Evolutionary conservation across 2,113 vertebrate species (phyloP), one percentile per base, ranked within the genome.

Genomic region (Pedetes capensis): DNA sequence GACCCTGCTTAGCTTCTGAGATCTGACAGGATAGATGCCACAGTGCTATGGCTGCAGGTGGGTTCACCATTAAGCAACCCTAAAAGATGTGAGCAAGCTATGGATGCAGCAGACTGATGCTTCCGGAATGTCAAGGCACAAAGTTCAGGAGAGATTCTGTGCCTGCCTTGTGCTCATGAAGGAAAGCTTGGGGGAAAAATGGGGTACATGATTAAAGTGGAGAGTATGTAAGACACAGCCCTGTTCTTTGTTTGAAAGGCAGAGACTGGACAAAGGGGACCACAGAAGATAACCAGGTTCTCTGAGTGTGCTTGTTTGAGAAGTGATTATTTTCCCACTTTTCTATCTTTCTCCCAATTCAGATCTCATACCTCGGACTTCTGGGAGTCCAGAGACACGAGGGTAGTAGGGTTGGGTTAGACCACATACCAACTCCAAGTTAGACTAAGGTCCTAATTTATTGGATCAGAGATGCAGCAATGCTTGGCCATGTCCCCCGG

Each of bases 31-130:
- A n/a, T n/a, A n/a, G n/a, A n/a, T n/a, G n/a, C n/a, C n/a, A n/a
- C n/a, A n/a, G n/a, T n/a, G n/a, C n/a, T n/a, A n/a, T n/a, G n/a
- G n/a, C n/a, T n/a, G n/a, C n/a, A n/a, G n/a, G 64, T 12, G 53
- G 39, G 49, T 63, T 91, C 74, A 82, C 23, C 63, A 89, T 74
- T 87, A 71, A 68, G 78, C 82, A 93, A 76, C 63, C 78, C 94
- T 49, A 95, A 83, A 92, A 80, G 84, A 87, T 44, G n/a, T 17
- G 20, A 57, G 63, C 37, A 78, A 74, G 49, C 42, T 47, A 29
- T 49, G 49, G 61, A 18, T 76, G 44, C 5, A 61, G 44, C 5
- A n/a, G 44, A 68, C 8, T 0, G 12, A 69, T 25, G 11, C 71
- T 83, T 86, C 68, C 72, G 83, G 68, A 96, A 64, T 22, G 39